Evolutionary conservation across 2,888 invertebrate genomes (phyloP), one percentile per base, ranked within the genome.

Genomic region (Chymomyza amoena): DNA sequence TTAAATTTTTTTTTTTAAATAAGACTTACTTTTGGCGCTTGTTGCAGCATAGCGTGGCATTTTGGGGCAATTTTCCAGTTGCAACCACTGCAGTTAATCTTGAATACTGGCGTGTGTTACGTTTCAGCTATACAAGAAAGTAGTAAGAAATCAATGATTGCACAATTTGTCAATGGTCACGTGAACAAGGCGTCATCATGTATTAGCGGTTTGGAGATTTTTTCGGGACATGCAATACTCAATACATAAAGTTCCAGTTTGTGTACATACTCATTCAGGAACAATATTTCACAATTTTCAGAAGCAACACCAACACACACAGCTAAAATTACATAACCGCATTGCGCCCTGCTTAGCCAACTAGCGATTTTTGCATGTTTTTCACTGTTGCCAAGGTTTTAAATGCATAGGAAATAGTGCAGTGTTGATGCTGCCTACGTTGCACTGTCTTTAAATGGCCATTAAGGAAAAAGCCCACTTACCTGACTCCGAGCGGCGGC

Each of bases 271-370:
- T n/a, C 36, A 18, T n/a, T n/a, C 9, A 20, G 16, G 5, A 72
- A 45, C 2, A 61, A 54, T 7, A 62, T 69, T 68, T 68, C 39
- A 25, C 66, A 51, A 70, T 59, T 75, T 72, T 72, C 61, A 66
- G 28, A 13, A 62, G 7, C 54, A 72, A 61, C 68, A 39, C 72
- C 70, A 75, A 73, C 78, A 82, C 70, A 77, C 71, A 76, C 64
- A 70, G 80, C 69, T 70, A 64, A 78, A 84, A 76, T 90, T 90
- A 90, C 90, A 90, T 90, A 90, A 90, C 82, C 80, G 72, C 65
- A 69, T 68, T 60, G 67, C 69, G 65, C 13, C 28, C 61, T 72
- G 70, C 51, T 32, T 61, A 68, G 69, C 45, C 65, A 68, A 45
- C 10, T 45, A 13, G 13, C 4, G 4, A 45, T 13, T 45, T 45